phyloP scores from a whole-genome alignment of 2,113 vertebrate genomes.

The Nothobranchius furzeri region DNA sequence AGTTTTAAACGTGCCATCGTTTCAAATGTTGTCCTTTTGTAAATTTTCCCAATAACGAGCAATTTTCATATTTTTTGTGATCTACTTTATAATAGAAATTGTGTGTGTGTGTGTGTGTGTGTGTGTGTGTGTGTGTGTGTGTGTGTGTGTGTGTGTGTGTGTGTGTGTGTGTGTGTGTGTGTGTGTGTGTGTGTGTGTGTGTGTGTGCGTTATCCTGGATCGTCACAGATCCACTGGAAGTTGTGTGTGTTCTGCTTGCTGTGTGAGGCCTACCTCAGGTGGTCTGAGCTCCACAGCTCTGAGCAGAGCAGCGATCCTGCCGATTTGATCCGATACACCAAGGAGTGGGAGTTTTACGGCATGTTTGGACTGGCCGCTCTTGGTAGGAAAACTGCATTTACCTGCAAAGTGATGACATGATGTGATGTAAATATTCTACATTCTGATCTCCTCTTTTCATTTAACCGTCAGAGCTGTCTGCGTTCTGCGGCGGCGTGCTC shows the following conservation, averaged over 20 bases:
- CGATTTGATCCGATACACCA: slow-evolving; percentile 95
- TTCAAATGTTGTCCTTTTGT: no score
- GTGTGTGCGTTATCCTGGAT: slow-evolving; percentile 8
- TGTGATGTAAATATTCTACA: not conserved
- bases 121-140: no score
- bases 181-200: no score
- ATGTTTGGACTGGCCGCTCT: slow-evolving; percentile 91
- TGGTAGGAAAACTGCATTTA: slow-evolving; percentile 74
- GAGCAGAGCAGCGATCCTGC: slow-evolving; percentile 85
- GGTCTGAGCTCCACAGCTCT: slow-evolving; percentile 90
- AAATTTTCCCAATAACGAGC: not conserved
- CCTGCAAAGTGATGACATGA: not conserved
- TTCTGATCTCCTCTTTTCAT: not conserved
- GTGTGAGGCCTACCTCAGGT: slow-evolving; percentile 94
- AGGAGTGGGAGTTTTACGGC: slow-evolving; percentile 96
- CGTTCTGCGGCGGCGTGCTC: slow-evolving; percentile 86
- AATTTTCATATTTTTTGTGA: not conserved
- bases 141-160: not conserved
- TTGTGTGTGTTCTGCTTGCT: slow-evolving; percentile 93
- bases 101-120: not conserved
- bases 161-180: no score
- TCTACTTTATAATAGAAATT: not conserved
- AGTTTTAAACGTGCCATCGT: no score
- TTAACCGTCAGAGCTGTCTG: slow-evolving; percentile 83
- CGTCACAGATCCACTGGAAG: slow-evolving; percentile 91